Percentiles rank a stretch among this genome's conserved stretches.
Conservation (phyloP, 2,113 vertebrate species). For the Corydoras maculifer region DNA sequence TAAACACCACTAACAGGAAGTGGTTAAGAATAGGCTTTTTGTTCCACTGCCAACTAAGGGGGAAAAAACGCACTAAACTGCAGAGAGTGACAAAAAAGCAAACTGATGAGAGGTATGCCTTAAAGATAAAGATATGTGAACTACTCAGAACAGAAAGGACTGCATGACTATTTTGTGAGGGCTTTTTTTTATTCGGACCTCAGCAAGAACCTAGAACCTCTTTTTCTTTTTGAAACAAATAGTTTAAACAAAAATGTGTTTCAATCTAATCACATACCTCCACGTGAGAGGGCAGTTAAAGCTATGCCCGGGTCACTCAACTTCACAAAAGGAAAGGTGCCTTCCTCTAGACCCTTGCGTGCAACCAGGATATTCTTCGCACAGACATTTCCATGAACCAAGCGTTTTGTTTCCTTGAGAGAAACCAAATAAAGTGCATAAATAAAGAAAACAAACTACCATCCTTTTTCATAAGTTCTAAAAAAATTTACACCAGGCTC, state of each 20-base stretch:
- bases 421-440: neutral
- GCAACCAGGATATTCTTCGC: conserved; percentile 87
- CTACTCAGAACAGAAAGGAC: too few relatives aligned
- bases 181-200: too few relatives aligned
- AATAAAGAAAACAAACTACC: too few relatives aligned
- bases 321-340: conserved; percentile 78
- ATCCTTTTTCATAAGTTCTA: too few relatives aligned
- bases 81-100: neutral
- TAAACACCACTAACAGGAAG: conserved; percentile 45
- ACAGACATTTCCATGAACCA: conserved; percentile 88
- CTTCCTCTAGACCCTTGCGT: conserved; percentile 68
- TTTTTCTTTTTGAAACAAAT: too few relatives aligned
- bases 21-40: conserved; percentile 46
- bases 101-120: too few relatives aligned
- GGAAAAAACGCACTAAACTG: conserved; percentile 7
- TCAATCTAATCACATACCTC: conserved; percentile 63
- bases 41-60: conserved; percentile 42
- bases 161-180: too few relatives aligned
- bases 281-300: conserved; percentile 71
- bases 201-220: too few relatives aligned
- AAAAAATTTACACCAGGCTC: too few relatives aligned
- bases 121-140: too few relatives aligned
- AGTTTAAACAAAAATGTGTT: too few relatives aligned
- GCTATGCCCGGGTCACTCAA: conserved; percentile 86
- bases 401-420: conserved; percentile 79